Base-by-base conservation (phyloP, 2,888 invertebrate species). In the Epinotia brunnichana region DNA sequence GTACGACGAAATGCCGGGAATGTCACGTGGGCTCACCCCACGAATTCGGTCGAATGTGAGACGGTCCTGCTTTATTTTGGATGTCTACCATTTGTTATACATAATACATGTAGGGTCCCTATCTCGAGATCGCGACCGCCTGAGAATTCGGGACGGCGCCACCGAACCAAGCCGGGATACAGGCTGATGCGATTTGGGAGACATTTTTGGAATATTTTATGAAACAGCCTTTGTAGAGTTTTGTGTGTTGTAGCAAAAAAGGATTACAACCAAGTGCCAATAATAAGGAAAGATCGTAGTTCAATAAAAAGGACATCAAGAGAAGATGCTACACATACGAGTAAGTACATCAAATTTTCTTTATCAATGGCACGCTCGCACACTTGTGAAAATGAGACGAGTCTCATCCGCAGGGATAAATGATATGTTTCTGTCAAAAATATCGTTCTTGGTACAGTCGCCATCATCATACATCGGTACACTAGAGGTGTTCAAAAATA, bases 31-130 rank as follows among this genome's bases (percentile, higher is more conserved):
- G 79, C 77, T 77, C 80, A 81, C 81, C 82, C 82, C 78, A 81
- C 86, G 84, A 85, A 87, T 85, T 86, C 90, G 88, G 87, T 83
- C 87, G 83, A 85, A 84, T 85, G 85, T 83, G 82, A 83, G 86
- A 87, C 83, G 84, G 83, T 81, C 80, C 86, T 87, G 86, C 81
- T 91, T 92, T 92, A 92, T 92, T 92, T 91, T 88, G 89, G 88
- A 90, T 92, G 90, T 91, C 87, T 90, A 89, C 90, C 92, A 93
- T 93, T 92, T 92, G 92, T 93, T 91, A 93, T 93, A 93, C 92
- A 92, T 92, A 89, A 92, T 90, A 90, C 91, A 91, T 92, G 89
- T 89, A 83, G 85, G 86, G 86, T 78, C 84, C 88, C 86, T 92
- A 92, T 92, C 91, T 87, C 86, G 82, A 87, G 86, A 92, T 92